Evolutionary conservation across 2,797 vertebrate genomes (phyloP).

Genomic region (Poecile montanus): DNA sequence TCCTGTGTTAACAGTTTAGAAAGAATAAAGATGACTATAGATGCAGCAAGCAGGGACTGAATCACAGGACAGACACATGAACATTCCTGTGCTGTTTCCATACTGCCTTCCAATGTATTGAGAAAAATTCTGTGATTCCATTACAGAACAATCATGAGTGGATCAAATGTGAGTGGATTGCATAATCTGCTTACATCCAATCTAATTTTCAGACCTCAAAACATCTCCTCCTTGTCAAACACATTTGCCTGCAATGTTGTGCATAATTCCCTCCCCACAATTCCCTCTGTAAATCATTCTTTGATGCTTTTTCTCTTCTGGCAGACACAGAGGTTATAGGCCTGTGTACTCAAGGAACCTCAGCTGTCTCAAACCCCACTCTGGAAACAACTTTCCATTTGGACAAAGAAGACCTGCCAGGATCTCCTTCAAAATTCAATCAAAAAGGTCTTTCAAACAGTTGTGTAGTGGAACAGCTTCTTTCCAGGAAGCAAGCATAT

Average conservation of each 20-base stretch:
- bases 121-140: neutral
- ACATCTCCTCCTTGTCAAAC: neutral
- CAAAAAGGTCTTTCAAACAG: neutral
- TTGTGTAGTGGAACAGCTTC: neutral
- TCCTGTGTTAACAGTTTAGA: neutral
- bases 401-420: neutral
- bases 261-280: neutral
- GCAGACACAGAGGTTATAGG: neutral
- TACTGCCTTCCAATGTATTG: neutral
- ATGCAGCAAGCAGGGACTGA: neutral
- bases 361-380: neutral
- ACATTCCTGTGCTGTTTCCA: neutral
- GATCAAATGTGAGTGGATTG: neutral
- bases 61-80: neutral
- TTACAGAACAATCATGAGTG: neutral
- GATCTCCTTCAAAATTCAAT: neutral
- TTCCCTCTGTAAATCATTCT: neutral
- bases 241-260: neutral
- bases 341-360: neutral
- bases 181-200: neutral
- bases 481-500: neutral
- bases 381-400: neutral
- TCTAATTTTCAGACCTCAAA: neutral
- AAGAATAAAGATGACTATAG: neutral
- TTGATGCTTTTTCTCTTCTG: neutral